Base-by-base conservation (phyloP, 2,888 invertebrate species). In the Nomada fucata region DNA sequence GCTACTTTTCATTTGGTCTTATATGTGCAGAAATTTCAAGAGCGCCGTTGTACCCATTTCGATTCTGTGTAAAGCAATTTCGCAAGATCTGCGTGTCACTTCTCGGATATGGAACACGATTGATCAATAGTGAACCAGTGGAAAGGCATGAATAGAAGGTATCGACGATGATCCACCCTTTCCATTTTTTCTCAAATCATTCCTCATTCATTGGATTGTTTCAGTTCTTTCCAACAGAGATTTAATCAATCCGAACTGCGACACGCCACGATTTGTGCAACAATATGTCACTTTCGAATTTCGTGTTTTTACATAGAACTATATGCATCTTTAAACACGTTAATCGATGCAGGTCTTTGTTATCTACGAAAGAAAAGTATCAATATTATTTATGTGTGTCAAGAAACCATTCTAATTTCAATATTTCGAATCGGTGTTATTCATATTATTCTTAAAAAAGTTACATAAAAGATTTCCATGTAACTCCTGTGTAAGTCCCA, bases 81-180 rank as follows among this genome's bases (percentile, higher is more conserved):
- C 87, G 80, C 83, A 85, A 89, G 75, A 72, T 77, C 60, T 60
- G 69, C 29, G 63, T 59, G 23, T 11, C 23, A 13, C 52, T 44
- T 59, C 84, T 55, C 84, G 75, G 82, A 87, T 86, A 68, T 86
- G 81, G 83, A 64, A 83, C 81, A 80, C 65, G 74, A 59, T 82
- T 81, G 76, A 76, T 84, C 75, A 81, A 86, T 67, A 53, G 64
- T 47, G 68, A 18, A 13, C 53, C 13, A 9, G 44, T 13, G 65
- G 36, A 53, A 44, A 26, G 42, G 61, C 44, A 29, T 26, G 47
- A 60, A 65, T 71, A 77, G 65, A 50, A 20, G 20, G 50, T 59
- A 71, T 60, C 68, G 20, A 20, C n/a, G 60, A 59, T 70, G 69
- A 64, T 64, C 64, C 75, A 13, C 15, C 23, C 67, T 53, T 57